Conservation (phyloP, 30 jellyfish, hydroid and myxozoan genomes). For the Aurelia aurita complex sp. Pacific region DNA sequence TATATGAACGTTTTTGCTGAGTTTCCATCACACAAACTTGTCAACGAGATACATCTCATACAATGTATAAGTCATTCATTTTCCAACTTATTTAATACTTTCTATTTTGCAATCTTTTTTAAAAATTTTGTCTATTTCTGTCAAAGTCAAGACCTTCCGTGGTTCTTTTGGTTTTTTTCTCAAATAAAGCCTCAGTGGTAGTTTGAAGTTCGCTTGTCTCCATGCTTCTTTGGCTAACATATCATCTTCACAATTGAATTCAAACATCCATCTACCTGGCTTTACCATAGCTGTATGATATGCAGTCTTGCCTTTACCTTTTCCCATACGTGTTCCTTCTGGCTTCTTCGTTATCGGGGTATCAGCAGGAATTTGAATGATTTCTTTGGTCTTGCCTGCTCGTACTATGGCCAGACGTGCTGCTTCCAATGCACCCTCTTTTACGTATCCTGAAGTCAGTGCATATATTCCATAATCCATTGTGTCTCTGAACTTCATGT, state of each 20-base stretch:
- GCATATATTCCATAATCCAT: constrained; percentile 94
- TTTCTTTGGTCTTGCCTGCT: constrained; percentile 79
- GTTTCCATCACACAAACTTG: no score
- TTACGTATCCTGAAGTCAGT: constrained; percentile 84
- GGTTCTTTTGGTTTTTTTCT: constrained; percentile 81
- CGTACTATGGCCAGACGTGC: constrained; percentile 83
- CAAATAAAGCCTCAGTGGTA: constrained; percentile 79
- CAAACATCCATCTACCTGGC: constrained; percentile 88
- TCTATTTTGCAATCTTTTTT: neutral
- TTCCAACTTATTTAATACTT: neutral
- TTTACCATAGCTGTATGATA: constrained; percentile 85
- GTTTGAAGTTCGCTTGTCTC: constrained; percentile 84
- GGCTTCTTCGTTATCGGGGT: constrained; percentile 88
- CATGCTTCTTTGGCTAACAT: constrained; percentile 86
- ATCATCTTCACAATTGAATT: constrained; percentile 88
- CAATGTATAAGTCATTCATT: no score
- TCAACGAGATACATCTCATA: no score
- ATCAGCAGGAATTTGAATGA: constrained; percentile 73
- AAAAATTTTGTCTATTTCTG: constrained; percentile 35
- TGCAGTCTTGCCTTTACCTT: constrained; percentile 94
- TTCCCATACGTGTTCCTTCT: constrained; percentile 96
- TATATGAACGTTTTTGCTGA: no score
- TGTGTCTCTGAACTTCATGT: constrained; percentile 61
- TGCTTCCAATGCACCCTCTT: constrained; percentile 94
- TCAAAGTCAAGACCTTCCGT: constrained; percentile 30